Evolutionary conservation across 2,888 invertebrate genomes (phyloP), one percentile per base, ranked within the genome.

Genomic region (Tenthredo scrophulariae): DNA sequence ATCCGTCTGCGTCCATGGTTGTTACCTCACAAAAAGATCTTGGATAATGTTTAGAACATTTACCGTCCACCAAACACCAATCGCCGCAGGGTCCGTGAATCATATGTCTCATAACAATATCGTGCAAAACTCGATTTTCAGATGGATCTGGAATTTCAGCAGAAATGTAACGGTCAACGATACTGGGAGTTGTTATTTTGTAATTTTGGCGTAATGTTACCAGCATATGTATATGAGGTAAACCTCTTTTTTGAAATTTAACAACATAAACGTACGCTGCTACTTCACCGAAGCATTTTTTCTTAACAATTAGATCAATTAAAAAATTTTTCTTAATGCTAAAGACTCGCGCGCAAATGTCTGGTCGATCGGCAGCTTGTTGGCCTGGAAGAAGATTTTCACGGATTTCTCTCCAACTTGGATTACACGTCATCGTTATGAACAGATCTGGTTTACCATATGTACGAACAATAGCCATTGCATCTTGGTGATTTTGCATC

Each of bases 11-110:
- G 1, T 72, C 72, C 72, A 72, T 72, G 9, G 40, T 72, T 37
- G 72, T 72, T 7, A 22, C 72, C 10, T 87, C 84, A 10, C 70
- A 72, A 80, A 89, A 90, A 82, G 82, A 5, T 87, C 90, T 91
- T 7, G 91, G 90, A 85, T 87, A 91, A 67, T 88, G 85, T 87
- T 91, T 91, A 2, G 88, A 85, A 58, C 90, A 91, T 87, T 89
- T 88, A 37, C 87, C 88, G 65, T 87, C 62, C 29, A 88, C 77
- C 54, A 84, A 65, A 79, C 87, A 88, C 88, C 88, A 89, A 77
- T 86, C 85, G 7, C 91, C 90, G 87, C 92, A 92, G 79, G 92
- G 90, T 82, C 91, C 91, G 88, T 93, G 91, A 84, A 92, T 89
- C 91, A 93, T 92, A 85, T 90, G 86, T 79, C 88, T 88, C 50